Base-by-base conservation (phyloP, 2,797 vertebrate species). In the Crenichthys baileyi region DNA sequence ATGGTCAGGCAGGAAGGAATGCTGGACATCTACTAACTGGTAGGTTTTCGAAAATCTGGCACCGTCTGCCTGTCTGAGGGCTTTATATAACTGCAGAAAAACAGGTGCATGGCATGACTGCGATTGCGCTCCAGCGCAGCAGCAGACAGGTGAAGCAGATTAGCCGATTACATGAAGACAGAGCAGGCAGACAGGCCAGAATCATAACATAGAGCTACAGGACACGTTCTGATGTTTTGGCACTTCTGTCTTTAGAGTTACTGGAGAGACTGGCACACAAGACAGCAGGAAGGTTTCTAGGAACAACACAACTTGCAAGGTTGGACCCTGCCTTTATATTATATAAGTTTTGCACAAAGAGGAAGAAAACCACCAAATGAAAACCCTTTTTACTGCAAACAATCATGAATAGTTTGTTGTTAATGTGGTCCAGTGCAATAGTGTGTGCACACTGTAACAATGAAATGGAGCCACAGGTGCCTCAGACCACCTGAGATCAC, bases 201-300 rank as follows among this genome's bases (percentile, higher is more conserved):
- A n/a, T n/a, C n/a, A n/a, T n/a, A n/a, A n/a, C n/a, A n/a, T 20
- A 41, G 22, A 70, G 41, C 41, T 5, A 70, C 24, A 70, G 41
- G 41, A 67, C 63, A 20, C 39, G 46, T 46, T 70, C 24, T 70
- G 67, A 46, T 46, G 41, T 46, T 36, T 70, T 46, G 67, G 11
- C 50, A 72, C 26, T 72, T 51, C 48, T 72, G 22, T 55, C 13
- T 55, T 53, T 36, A 55, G 18, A 36, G 70, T 24, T 13, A 20
- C 71, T 72, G 71, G n/a, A 46, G 39, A 60, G 39, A 46, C 60
- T 60, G 44, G 51, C 71, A 58, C 31, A 58, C 24, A 73, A 58
- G n/a, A 26, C 72, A 60, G 72, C 72, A 46, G 55, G 55, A 46
- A 41, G 24, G 51, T 55, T 73, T 74, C 55, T 74, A 31, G n/a